These are phyloP conservation scores for Chlorops oryzae DNA, from an alignment of 1,140 invertebrate species.

Conservation along the genomic window DNA sequence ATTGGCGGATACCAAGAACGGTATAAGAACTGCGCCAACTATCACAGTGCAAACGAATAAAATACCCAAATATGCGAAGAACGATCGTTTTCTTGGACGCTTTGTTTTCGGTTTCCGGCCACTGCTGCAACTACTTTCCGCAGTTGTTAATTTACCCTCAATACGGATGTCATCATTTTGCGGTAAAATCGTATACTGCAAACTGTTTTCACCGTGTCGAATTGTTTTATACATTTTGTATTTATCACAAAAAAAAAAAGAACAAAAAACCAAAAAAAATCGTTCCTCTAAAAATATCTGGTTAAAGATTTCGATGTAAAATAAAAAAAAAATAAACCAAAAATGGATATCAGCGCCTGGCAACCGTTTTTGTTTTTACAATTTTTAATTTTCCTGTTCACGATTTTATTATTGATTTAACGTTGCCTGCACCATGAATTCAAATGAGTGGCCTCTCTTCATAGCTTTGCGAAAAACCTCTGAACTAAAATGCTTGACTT, in stretches of 20 bases:
- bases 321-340: too few species aligned
- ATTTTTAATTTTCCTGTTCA: background rate
- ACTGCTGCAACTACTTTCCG: slow-evolving; percentile 18
- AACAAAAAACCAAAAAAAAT: background rate
- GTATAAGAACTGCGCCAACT: slow-evolving; percentile 40
- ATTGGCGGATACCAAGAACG: slow-evolving; percentile 41
- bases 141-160: slow-evolving; percentile 50
- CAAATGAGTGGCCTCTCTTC: background rate
- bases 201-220: slow-evolving; percentile 63
- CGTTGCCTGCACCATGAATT: background rate
- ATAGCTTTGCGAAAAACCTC: background rate
- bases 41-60: slow-evolving; percentile 45
- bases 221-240: slow-evolving; percentile 67
- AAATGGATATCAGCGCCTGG: background rate
- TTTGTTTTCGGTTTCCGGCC: slow-evolving; percentile 9
- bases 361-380: background rate
- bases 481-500: slow-evolving; percentile 1
- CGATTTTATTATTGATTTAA: background rate
- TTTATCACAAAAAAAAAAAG: background rate
- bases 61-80: slow-evolving; percentile 42
- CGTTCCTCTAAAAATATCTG: background rate
- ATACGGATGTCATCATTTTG: slow-evolving; percentile 62
- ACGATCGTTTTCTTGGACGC: slow-evolving; percentile 24
- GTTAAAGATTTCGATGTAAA: background rate
- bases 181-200: slow-evolving; percentile 66